These are phyloP conservation scores for Microctonus aethiopoides DNA, from an alignment of 2,888 invertebrate species.

Conservation along the genomic window DNA sequence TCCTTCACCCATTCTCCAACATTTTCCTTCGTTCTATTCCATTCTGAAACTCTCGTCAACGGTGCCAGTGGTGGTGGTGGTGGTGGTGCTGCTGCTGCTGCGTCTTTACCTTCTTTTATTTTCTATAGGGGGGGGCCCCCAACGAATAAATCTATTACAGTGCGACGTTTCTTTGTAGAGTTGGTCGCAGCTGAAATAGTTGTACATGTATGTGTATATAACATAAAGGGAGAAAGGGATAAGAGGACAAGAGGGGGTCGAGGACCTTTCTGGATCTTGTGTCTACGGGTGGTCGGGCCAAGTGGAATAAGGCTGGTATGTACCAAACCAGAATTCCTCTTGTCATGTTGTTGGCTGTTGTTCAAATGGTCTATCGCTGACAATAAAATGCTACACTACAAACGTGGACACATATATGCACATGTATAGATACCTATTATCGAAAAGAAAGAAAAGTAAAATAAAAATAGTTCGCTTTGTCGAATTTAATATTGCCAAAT, in stretches of 20 bases:
- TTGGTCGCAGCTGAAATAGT: constrained; percentile 31
- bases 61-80: too few relatives aligned
- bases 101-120: constrained; percentile 21
- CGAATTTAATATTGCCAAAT: too few relatives aligned
- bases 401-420: background rate
- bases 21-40: constrained; percentile 3
- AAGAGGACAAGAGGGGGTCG: background rate
- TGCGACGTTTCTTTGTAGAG: constrained; percentile 45
- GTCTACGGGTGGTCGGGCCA: constrained; percentile 5
- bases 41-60: constrained; percentile 24
- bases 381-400: constrained; percentile 61
- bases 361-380: constrained; percentile 61
- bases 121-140: constrained; percentile 40
- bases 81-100: constrained; percentile 13
- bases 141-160: constrained; percentile 60
- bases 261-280: background rate
- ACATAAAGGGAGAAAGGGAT: background rate
- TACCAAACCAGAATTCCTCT: constrained; percentile 38
- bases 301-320: constrained; percentile 16
- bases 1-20: background rate
- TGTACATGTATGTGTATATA: background rate
- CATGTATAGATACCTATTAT: background rate
- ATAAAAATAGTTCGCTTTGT: too few relatives aligned
- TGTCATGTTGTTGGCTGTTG: constrained; percentile 65
- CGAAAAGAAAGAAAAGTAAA: constrained; percentile 52